These are phyloP conservation scores for Coregonus sp. DNA, from an alignment of 2,797 vertebrate species.

Conservation along the genomic window DNA sequence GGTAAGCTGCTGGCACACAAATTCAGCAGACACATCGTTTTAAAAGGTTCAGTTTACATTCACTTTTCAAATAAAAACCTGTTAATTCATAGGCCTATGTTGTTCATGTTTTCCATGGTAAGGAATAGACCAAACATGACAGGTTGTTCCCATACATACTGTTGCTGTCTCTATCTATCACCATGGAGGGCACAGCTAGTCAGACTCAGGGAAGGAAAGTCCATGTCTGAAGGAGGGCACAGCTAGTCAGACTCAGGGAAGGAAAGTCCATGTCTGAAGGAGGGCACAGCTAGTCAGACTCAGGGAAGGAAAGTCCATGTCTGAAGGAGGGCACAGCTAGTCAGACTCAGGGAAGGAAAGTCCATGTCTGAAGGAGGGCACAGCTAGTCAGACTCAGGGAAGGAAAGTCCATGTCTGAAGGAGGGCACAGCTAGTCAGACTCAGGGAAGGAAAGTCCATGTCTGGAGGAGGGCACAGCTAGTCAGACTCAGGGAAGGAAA, in stretches of 20 bases:
- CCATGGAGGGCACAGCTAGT: not conserved
- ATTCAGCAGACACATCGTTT: not conserved
- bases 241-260: conserved; percentile 15
- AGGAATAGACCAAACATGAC: not conserved
- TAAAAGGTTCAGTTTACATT: not conserved
- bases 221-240: not conserved
- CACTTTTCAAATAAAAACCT: not conserved
- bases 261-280: not conserved
- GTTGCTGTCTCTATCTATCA: not conserved
- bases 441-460: too few species aligned
- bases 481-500: too few species aligned
- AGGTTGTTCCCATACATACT: not conserved
- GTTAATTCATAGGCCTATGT: not conserved
- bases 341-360: too few species aligned
- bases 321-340: too few species aligned
- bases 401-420: too few species aligned
- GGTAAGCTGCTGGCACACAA: not conserved
- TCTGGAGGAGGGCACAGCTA: too few species aligned
- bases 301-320: too few species aligned
- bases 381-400: too few species aligned
- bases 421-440: too few species aligned
- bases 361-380: too few species aligned
- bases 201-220: conserved; percentile 27
- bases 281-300: not conserved
- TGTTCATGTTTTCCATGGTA: not conserved